Conservation (phyloP, 2,797 vertebrate genomes). For the Carcharodon carcharias region DNA sequence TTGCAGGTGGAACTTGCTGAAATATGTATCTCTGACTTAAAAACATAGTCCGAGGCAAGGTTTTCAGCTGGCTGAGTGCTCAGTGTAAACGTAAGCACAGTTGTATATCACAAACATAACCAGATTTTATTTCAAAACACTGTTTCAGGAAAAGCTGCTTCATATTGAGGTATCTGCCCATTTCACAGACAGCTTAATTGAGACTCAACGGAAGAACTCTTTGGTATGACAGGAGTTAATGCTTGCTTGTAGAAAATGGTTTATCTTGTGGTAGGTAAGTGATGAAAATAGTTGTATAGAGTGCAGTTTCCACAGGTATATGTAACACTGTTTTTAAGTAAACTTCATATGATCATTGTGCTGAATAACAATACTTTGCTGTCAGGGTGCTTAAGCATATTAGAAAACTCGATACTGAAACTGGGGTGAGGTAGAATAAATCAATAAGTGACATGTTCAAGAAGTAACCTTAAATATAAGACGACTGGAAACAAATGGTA, state of each 20-base stretch:
- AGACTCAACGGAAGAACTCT: background rate
- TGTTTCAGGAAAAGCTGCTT: background rate
- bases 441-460: background rate
- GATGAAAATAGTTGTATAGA: background rate
- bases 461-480: background rate
- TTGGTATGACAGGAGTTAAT: background rate
- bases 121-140: background rate
- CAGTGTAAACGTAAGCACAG: background rate
- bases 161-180: background rate
- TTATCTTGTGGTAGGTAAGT: background rate
- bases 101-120: background rate
- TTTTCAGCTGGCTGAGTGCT: background rate
- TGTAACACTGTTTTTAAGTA: background rate
- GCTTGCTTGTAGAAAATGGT: background rate
- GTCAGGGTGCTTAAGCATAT: background rate
- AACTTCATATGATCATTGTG: background rate
- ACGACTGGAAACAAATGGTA: background rate
- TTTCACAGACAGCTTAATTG: background rate
- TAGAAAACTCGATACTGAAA: background rate
- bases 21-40: background rate
- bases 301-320: background rate
- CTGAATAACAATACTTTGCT: background rate
- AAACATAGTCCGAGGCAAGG: background rate
- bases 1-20: background rate
- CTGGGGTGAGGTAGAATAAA: background rate